phyloP scores from a whole-genome alignment of 2,797 vertebrate species.

The Manis javanica region DNA sequence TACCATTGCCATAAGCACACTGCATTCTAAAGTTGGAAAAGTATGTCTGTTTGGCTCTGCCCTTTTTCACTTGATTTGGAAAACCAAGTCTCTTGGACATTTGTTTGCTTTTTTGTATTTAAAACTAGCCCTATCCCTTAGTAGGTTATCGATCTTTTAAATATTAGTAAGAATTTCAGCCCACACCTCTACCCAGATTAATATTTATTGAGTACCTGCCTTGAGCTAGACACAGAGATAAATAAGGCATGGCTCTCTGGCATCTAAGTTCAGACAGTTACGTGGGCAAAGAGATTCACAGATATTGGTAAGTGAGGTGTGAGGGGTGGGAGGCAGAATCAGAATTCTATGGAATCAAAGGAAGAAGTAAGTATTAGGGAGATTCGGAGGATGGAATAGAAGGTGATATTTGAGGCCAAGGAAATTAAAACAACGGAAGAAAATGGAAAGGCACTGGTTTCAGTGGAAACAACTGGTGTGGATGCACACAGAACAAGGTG shows the following conservation, averaged over 20 bases:
- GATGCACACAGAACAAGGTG: background rate
- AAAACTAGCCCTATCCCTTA: background rate
- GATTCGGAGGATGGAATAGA: background rate
- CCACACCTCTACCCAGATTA: background rate
- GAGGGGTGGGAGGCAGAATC: background rate
- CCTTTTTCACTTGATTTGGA: background rate
- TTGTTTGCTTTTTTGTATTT: background rate
- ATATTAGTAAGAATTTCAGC: slow-evolving; percentile 10
- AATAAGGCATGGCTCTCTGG: background rate
- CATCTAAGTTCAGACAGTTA: background rate
- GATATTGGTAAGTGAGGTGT: background rate
- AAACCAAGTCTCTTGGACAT: background rate
- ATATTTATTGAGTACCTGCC: background rate
- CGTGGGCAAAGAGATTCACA: background rate
- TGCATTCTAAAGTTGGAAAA: background rate
- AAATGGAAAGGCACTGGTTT: background rate
- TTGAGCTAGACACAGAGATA: background rate
- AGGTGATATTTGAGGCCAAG: background rate
- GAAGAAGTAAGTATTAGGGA: background rate
- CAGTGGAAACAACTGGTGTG: background rate
- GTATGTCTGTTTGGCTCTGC: background rate
- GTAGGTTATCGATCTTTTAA: background rate
- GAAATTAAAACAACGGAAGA: background rate
- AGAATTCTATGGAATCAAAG: background rate
- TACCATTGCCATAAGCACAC: background rate